Conservation (phyloP, 2,113 vertebrate genomes). For the Stomatorhinus ivindoensis region DNA sequence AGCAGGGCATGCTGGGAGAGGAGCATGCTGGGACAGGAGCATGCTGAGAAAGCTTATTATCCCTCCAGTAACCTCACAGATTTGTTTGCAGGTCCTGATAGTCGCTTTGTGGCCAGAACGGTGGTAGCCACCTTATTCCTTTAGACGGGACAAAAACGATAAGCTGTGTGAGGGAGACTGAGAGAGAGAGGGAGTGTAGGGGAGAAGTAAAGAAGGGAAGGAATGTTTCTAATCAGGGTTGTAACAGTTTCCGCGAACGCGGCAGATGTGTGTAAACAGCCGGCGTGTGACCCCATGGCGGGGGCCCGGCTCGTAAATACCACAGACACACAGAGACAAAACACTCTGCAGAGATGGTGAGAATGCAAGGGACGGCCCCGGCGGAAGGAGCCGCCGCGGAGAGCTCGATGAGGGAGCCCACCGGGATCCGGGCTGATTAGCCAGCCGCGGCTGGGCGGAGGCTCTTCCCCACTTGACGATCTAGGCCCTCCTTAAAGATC, state of each 20-base stretch:
- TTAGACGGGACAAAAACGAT: not conserved
- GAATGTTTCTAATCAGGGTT: not conserved
- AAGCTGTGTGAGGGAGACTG: not conserved
- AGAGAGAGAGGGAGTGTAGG: not conserved
- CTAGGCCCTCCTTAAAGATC: not conserved
- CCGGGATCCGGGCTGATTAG: not conserved
- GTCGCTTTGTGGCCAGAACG: not conserved
- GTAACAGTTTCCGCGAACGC: not conserved
- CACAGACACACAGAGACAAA: not conserved
- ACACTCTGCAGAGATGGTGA: conserved; percentile 15
- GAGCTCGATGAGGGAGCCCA: not conserved
- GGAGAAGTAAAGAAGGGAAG: not conserved
- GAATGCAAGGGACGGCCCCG: not conserved
- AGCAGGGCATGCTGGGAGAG: not conserved
- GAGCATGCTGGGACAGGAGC: not conserved
- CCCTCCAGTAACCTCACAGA: not conserved
- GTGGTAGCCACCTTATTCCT: not conserved
- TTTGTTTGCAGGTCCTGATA: not conserved
- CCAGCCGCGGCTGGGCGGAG: not conserved
- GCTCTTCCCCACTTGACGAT: not conserved
- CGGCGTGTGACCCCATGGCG: not conserved
- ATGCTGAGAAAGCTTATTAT: not conserved
- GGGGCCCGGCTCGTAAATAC: not conserved
- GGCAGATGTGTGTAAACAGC: not conserved
- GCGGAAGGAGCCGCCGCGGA: not conserved